These are phyloP conservation scores for Mesochorus sp. DNA, from an alignment of 2,888 invertebrate species.

Conservation along the genomic window DNA sequence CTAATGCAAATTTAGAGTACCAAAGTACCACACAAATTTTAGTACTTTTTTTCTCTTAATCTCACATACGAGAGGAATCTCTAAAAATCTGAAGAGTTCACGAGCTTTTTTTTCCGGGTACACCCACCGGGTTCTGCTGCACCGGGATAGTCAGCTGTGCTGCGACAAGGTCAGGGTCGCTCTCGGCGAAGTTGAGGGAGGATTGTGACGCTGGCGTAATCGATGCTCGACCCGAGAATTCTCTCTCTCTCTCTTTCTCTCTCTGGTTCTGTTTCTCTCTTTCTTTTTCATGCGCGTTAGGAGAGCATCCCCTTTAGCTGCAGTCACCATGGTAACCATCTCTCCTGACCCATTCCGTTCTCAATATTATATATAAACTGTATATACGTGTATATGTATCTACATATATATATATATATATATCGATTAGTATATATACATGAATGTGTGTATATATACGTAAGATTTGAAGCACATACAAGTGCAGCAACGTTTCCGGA, in stretches of 20 bases:
- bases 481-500: slow-evolving; percentile 54
- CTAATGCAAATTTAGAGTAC: no score
- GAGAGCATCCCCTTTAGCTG: slow-evolving; percentile 50
- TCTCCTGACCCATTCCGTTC: slow-evolving; percentile 74
- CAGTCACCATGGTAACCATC: slow-evolving; percentile 76
- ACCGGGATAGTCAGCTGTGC: slow-evolving; percentile 71
- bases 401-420: background rate
- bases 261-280: slow-evolving; percentile 56
- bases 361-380: slow-evolving; percentile 45
- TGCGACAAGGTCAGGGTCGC: slow-evolving; percentile 77
- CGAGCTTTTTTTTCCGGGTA: slow-evolving; percentile 25
- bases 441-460: background rate
- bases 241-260: slow-evolving; percentile 58
- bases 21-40: no score
- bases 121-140: slow-evolving; percentile 47
- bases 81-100: slow-evolving; percentile 27
- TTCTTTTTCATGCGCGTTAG: slow-evolving; percentile 32
- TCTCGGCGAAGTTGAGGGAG: slow-evolving; percentile 59
- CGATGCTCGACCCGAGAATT: slow-evolving; percentile 71
- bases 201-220: slow-evolving; percentile 70
- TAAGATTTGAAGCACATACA: slow-evolving; percentile 2
- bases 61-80: slow-evolving; percentile 14
- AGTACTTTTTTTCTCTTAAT: no score
- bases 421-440: background rate
- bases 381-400: slow-evolving; percentile 12